Percentiles rank a stretch among this genome's conserved stretches.
phyloP scores from a whole-genome alignment of 2,888 invertebrate genomes.

The Lepidocyrtinus sp. region DNA sequence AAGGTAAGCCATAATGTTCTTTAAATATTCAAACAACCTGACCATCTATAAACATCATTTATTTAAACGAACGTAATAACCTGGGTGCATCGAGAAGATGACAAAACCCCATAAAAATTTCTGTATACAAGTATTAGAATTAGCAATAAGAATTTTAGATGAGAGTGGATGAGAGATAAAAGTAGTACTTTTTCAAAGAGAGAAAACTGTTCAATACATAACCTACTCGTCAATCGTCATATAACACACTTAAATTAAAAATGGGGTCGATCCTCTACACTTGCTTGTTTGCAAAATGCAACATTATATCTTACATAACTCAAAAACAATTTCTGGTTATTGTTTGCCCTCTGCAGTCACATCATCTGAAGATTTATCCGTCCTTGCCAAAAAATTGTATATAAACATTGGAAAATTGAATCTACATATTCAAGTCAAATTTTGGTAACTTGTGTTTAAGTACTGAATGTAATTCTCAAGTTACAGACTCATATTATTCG shows the following conservation, averaged over 20 bases:
- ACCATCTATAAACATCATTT: no score
- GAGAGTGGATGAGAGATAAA: slow-evolving; percentile 2
- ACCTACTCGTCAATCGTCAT: slow-evolving; percentile 13
- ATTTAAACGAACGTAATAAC: no score
- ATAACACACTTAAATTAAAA: slow-evolving; percentile 5
- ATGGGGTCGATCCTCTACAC: not conserved
- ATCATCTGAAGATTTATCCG: no score
- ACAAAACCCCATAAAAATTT: not conserved
- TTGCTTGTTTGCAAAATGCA: no score
- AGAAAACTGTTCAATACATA: slow-evolving; percentile 1
- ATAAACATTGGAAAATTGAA: slow-evolving; percentile 9
- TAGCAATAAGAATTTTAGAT: slow-evolving; percentile 3
- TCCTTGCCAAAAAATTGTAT: no score
- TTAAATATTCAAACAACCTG: no score
- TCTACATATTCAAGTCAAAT: not conserved
- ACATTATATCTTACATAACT: no score
- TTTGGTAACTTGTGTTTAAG: not conserved
- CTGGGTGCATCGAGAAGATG: not conserved
- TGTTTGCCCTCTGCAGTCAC: not conserved
- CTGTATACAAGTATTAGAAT: not conserved
- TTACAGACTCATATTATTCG: slow-evolving; percentile 15
- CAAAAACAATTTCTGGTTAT: no score
- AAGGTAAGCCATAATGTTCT: no score
- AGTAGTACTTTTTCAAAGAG: not conserved
- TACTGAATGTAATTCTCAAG: slow-evolving; percentile 32